Evolutionary conservation across 2,113 vertebrate genomes (phyloP).

Genomic region (Callipepla squamata): DNA sequence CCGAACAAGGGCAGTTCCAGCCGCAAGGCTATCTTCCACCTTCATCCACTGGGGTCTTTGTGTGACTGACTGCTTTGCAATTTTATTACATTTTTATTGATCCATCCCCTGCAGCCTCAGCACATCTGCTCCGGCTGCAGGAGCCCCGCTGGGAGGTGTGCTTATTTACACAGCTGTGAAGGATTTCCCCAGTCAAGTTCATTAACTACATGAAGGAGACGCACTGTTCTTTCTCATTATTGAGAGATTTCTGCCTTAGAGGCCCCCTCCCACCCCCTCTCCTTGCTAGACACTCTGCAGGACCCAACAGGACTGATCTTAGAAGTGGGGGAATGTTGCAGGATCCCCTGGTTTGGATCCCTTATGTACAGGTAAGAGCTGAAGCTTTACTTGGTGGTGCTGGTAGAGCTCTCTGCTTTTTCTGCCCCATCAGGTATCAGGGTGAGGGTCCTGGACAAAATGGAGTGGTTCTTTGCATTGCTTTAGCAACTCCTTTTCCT

Average conservation of each 20-base stretch:
- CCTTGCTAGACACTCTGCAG: not conserved
- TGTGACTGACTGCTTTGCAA: not conserved
- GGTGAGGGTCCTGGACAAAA: not conserved
- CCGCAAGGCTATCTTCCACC: not conserved
- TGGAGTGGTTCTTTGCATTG: not conserved
- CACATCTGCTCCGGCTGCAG: conserved; percentile 61
- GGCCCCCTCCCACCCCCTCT: not conserved
- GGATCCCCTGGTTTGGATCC: not conserved
- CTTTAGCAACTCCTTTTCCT: not conserved
- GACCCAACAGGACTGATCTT: not conserved
- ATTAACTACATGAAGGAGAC: conserved; percentile 21
- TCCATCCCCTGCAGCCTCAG: conserved; percentile 51
- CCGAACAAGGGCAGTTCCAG: not conserved
- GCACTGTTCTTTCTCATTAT: conserved; percentile 15
- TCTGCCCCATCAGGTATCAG: not conserved
- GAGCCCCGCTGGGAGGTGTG: not conserved
- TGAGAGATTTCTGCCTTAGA: not conserved
- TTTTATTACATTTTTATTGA: not conserved
- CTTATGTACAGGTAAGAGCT: not conserved
- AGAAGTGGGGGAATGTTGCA: not conserved
- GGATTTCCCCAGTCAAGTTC: conserved; percentile 51
- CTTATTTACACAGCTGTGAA: conserved; percentile 55
- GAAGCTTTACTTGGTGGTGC: not conserved
- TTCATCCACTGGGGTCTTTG: not conserved
- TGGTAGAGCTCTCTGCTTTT: not conserved